phyloP scores from a whole-genome alignment of 2,888 invertebrate genomes.

The Himalopsyche japonica region DNA sequence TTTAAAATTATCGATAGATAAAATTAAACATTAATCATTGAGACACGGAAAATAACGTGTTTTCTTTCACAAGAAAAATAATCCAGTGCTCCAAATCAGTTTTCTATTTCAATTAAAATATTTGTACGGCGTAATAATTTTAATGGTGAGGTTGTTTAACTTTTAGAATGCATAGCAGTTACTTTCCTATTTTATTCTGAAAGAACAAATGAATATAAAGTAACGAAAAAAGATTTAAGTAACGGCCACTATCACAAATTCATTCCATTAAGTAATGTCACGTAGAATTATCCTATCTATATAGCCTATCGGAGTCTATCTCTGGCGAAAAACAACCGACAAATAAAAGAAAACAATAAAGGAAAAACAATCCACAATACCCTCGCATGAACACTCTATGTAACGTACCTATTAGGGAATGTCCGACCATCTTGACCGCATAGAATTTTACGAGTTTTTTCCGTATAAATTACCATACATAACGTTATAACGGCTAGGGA shows the following conservation, averaged over 20 bases:
- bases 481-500: slow-evolving; percentile 25
- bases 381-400: slow-evolving; percentile 12
- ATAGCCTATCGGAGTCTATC: slow-evolving; percentile 23
- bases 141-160: background rate
- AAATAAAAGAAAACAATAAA: slow-evolving; percentile 34
- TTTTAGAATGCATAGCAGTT: background rate
- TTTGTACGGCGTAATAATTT: too few species aligned
- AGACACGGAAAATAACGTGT: too few species aligned
- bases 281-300: slow-evolving; percentile 28
- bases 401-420: slow-evolving; percentile 24
- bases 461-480: slow-evolving; percentile 39
- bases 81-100: too few species aligned
- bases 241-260: slow-evolving; percentile 7
- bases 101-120: too few species aligned
- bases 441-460: slow-evolving; percentile 39
- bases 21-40: too few species aligned
- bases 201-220: background rate
- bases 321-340: slow-evolving; percentile 9
- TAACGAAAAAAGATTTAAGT: background rate
- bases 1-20: too few species aligned
- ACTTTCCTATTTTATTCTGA: background rate
- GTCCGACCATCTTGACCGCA: slow-evolving; percentile 39
- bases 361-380: slow-evolving; percentile 24
- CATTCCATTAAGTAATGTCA: slow-evolving; percentile 38
- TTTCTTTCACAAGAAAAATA: too few species aligned